These are phyloP conservation scores for Abrostola triplasia DNA, from an alignment of 2,888 invertebrate genomes.

Conservation along the genomic window DNA sequence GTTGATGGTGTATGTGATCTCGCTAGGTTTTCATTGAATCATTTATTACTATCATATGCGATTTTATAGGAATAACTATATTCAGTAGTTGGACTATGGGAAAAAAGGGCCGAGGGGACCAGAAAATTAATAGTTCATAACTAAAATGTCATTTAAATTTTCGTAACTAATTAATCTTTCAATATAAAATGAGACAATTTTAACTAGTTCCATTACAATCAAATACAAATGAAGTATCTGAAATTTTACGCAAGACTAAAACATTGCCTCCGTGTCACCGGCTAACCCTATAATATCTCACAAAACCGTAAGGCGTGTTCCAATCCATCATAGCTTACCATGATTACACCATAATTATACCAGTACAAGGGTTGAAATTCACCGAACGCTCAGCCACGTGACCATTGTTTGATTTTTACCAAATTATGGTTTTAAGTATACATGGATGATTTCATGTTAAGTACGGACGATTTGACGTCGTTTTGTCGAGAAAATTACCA, in stretches of 20 bases:
- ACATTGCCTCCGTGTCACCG: conserved; percentile 1
- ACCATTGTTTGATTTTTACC: conserved; percentile 69
- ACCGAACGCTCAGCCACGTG: conserved; percentile 67
- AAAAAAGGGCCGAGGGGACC: too few species aligned
- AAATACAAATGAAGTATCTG: background rate
- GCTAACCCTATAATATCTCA: conserved; percentile 39
- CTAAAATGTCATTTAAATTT: too few species aligned
- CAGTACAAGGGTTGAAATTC: conserved; percentile 57
- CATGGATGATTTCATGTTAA: conserved; percentile 49
- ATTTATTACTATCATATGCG: too few species aligned
- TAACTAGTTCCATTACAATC: too few species aligned
- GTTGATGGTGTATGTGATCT: too few species aligned
- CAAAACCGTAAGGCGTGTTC: conserved; percentile 50
- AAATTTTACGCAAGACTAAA: background rate
- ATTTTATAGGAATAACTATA: too few species aligned
- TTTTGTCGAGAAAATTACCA: background rate
- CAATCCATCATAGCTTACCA: conserved; percentile 52
- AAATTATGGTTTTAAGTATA: conserved; percentile 71
- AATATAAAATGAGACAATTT: too few species aligned
- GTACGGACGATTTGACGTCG: conserved; percentile 16
- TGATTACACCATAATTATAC: conserved; percentile 56
- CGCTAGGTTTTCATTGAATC: too few species aligned
- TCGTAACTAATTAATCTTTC: too few species aligned
- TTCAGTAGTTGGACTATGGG: too few species aligned
- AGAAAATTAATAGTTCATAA: too few species aligned